Conservation (phyloP, 2,888 invertebrate species). For the Dynastes maya region DNA sequence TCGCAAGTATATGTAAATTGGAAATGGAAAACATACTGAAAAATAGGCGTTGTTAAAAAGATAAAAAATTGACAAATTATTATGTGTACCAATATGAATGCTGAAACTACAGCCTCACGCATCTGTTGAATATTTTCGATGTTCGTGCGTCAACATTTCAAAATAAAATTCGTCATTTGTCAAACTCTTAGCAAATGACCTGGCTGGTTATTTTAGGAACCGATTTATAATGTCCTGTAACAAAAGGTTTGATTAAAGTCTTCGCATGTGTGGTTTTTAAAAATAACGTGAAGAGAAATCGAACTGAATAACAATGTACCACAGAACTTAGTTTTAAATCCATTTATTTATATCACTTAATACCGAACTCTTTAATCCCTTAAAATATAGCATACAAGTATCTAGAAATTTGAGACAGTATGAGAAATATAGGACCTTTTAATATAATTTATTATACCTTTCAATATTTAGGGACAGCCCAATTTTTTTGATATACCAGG, state of each 20-base stretch:
- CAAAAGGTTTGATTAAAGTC: conserved; percentile 29
- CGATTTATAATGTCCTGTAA: conserved; percentile 26
- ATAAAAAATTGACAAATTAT: neutral
- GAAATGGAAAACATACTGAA: too few species aligned
- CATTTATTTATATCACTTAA: too few species aligned
- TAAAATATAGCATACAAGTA: too few species aligned
- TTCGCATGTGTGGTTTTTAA: neutral
- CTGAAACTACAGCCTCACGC: neutral
- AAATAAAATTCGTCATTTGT: conserved; percentile 35
- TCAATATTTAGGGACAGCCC: too few species aligned
- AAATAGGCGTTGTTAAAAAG: neutral
- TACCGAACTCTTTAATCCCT: too few species aligned
- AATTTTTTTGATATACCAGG: too few species aligned
- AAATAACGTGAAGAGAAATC: neutral
- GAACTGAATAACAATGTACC: too few species aligned
- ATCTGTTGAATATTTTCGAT: neutral
- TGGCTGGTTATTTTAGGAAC: conserved; percentile 25
- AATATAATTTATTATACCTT: too few species aligned
- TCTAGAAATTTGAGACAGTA: too few species aligned
- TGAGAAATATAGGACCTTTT: too few species aligned
- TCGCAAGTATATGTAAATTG: too few species aligned
- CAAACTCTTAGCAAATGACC: conserved; percentile 25
- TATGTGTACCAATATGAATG: neutral
- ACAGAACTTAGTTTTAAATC: too few species aligned
- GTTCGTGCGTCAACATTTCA: conserved; percentile 24